Evolutionary conservation across 2,888 invertebrate species (phyloP), one percentile per base, ranked within the genome.

Genomic region (Synanthedon formicaeformis): DNA sequence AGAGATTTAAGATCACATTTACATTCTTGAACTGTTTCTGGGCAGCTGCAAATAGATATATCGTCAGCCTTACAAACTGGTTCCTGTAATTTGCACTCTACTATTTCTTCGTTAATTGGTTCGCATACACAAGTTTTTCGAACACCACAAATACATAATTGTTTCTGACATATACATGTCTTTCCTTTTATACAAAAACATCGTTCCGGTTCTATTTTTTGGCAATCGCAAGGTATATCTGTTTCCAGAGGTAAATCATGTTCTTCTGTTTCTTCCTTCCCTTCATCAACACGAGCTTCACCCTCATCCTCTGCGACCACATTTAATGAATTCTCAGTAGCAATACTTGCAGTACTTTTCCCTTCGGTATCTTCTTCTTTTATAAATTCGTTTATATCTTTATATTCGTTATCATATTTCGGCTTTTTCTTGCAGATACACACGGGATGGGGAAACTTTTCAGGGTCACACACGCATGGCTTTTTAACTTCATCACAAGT

Each of bases 371-470:
- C 53, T 51, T 53, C 55, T 56, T 56, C 54, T 48, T 49, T 54
- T 52, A 10, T 16, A 51, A 51, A 45, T 45, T 34, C 53, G 51
- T 57, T 53, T 11, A 12, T 40, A 52, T 57, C 52, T 55, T 55
- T 53, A 52, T 48, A 48, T 48, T 55, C 56, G 6, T 41, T 13
- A 4, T 41, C 11, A 10, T 5, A 51, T 50, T 55, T 57, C 6
- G 76, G 75, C 55, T 81, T 79, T 54, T 61, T 54, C 60, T 75
- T 69, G 60, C 86, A 86, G 41, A 59, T 60, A 56, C 86, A 86
- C 53, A 78, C 53, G 45, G 81, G 76, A 53, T 57, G 65, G n/a
- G 83, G 77, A 63, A 66, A 78, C 55, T 72, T 75, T 27, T 60
- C 69, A 1, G 68, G 63, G 45, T 72, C 57, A 57, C 86, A 87